phyloP scores from a whole-genome alignment of 2,113 vertebrate species.

The Dasypus novemcinctus region DNA sequence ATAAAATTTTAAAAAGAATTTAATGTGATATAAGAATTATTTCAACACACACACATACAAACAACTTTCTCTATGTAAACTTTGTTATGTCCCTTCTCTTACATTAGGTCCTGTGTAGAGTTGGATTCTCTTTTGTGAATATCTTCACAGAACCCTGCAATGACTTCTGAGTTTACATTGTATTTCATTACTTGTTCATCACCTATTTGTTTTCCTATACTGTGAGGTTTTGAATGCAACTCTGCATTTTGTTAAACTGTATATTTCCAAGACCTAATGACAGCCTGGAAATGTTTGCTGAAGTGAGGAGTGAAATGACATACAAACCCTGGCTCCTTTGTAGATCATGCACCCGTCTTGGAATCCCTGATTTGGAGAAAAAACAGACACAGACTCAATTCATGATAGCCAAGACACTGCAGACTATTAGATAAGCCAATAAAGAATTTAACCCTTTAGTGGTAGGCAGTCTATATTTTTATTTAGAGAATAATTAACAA shows the following conservation, averaged over 20 bases:
- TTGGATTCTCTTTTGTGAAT: neutral
- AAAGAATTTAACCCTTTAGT: neutral
- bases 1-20: no score
- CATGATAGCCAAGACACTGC: neutral
- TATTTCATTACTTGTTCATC: neutral
- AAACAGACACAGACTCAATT: neutral
- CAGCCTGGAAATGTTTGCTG: neutral
- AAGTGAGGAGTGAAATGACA: neutral
- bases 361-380: neutral
- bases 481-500: neutral
- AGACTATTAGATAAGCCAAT: neutral
- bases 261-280: neutral
- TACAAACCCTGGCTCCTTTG: neutral
- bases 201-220: neutral
- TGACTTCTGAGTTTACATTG: neutral
- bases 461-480: neutral
- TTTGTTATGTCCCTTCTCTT: neutral
- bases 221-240: neutral
- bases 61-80: neutral
- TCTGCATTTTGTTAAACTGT: neutral
- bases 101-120: neutral
- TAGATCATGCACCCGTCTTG: neutral
- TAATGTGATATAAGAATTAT: no score
- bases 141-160: neutral
- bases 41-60: no score